These are phyloP conservation scores for Teleopsis dalmanni DNA, from an alignment of 1,140 invertebrate genomes.

Conservation along the genomic window DNA sequence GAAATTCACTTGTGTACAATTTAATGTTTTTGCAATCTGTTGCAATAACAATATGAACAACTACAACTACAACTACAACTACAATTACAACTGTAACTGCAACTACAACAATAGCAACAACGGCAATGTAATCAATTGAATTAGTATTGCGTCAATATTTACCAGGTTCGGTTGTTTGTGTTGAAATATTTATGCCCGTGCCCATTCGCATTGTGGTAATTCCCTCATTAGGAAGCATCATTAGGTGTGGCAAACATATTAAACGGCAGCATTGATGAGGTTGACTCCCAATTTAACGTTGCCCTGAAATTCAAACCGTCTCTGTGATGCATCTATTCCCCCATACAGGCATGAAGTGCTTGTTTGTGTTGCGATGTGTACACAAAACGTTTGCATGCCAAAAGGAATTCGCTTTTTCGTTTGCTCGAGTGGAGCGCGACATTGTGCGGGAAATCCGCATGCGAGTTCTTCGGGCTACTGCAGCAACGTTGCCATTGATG, in stretches of 20 bases:
- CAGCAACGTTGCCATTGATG: constrained; percentile 25
- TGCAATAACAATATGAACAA: no score
- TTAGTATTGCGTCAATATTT: no score
- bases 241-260: not conserved
- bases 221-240: constrained; percentile 6
- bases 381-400: no score
- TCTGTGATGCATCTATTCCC: constrained; percentile 37
- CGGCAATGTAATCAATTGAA: no score
- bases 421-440: no score
- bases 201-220: constrained; percentile 11
- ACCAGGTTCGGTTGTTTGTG: no score
- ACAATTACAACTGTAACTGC: no score
- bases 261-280: not conserved
- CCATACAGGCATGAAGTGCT: not conserved
- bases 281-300: constrained; percentile 36
- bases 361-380: not conserved
- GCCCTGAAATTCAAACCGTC: constrained; percentile 43
- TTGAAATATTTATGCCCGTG: constrained; percentile 7
- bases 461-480: not conserved
- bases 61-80: no score
- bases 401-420: no score
- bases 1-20: not conserved
- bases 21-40: no score
- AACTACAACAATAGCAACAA: no score
- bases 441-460: not conserved